These are phyloP conservation scores for Tethya wilhelma DNA, from an alignment of 37 sponge, comb jelly and placozoan genomes.

Conservation along the genomic window DNA sequence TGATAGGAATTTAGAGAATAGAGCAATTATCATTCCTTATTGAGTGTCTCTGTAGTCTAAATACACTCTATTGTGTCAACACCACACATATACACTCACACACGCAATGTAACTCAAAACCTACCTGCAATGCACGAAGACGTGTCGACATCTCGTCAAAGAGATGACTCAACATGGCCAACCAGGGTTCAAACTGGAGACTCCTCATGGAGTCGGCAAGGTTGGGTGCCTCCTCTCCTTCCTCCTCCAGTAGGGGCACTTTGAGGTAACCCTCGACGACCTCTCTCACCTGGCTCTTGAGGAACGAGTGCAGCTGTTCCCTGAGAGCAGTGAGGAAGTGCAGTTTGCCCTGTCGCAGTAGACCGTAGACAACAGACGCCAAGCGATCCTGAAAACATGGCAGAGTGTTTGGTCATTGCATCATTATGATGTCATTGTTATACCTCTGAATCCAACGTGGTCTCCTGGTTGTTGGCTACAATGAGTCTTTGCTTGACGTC, in stretches of 20 bases:
- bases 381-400: slow-evolving; percentile 74
- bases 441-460: no score
- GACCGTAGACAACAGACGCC: slow-evolving; percentile 70
- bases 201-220: slow-evolving; percentile 71
- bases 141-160: slow-evolving; percentile 48
- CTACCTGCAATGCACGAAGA: slow-evolving; percentile 67
- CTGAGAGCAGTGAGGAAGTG: slow-evolving; percentile 78
- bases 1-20: no score
- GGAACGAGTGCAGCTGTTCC: slow-evolving; percentile 41
- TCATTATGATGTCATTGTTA: no score
- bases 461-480: no score
- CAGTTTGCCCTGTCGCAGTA: slow-evolving; percentile 78
- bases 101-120: no score
- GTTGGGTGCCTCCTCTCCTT: slow-evolving; percentile 41
- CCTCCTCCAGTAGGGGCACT: slow-evolving; percentile 9
- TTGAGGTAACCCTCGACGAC: slow-evolving; percentile 20
- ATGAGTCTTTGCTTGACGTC: slow-evolving; percentile 47
- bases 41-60: neutral
- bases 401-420: no score
- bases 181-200: slow-evolving; percentile 71
- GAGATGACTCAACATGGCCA: slow-evolving; percentile 52
- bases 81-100: no score
- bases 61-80: no score
- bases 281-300: slow-evolving; percentile 62
- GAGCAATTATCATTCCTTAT: neutral